Conservation (phyloP, 92 coral and sea anemone genomes). For the Phenganax stokvisi region DNA sequence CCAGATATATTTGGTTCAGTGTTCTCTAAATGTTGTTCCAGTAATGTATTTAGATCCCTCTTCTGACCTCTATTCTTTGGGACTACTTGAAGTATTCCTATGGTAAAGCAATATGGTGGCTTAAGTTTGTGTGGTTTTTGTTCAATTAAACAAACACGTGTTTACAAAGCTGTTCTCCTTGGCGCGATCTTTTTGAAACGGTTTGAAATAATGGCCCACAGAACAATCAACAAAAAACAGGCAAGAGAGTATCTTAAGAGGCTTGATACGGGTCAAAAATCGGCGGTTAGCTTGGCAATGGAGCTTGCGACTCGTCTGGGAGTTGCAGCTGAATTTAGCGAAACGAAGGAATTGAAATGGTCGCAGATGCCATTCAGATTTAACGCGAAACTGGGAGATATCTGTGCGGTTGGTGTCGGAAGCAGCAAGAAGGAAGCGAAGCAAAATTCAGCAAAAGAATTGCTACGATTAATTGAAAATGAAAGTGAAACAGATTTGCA, state of each 20-base stretch:
- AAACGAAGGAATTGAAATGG: slow-evolving; percentile 20
- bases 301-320: slow-evolving; percentile 16
- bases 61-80: no score
- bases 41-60: no score
- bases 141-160: not conserved
- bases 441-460: slow-evolving; percentile 30
- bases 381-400: slow-evolving; percentile 21
- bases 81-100: not conserved
- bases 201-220: not conserved
- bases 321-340: not conserved
- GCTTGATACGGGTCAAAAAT: not conserved
- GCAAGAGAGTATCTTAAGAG: not conserved
- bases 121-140: not conserved
- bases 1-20: no score
- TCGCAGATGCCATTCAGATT: not conserved
- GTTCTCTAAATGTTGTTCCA: no score
- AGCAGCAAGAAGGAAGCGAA: slow-evolving; percentile 32
- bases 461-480: slow-evolving; percentile 7
- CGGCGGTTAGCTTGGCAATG: slow-evolving; percentile 16
- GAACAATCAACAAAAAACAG: slow-evolving; percentile 6
- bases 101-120: not conserved
- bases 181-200: not conserved
- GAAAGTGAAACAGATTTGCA: not conserved
- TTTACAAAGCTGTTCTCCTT: not conserved
- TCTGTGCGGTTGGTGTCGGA: slow-evolving; percentile 13